Evolutionary conservation across 2,113 vertebrate species (phyloP).

Genomic region (Chloroceryle aenea): DNA sequence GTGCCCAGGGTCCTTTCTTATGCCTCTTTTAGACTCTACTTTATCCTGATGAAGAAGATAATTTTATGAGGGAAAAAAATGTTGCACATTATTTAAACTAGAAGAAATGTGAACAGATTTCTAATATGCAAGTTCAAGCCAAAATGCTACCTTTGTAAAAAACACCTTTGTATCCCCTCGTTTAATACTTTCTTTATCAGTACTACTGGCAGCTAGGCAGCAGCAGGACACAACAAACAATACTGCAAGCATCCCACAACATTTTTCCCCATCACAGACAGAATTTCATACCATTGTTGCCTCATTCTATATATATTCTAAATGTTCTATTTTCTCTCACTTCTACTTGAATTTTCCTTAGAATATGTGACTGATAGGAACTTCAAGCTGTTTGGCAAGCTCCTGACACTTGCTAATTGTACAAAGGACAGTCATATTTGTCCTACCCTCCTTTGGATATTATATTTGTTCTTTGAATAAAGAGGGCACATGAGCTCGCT

Average conservation of each 20-base stretch:
- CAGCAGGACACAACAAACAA: not conserved
- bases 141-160: not conserved
- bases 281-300: not conserved
- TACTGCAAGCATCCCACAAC: not conserved
- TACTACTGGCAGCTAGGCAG: not conserved
- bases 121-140: not conserved
- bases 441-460: not conserved
- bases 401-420: not conserved
- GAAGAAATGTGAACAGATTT: not conserved
- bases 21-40: not conserved
- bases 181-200: not conserved
- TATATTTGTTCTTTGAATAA: not conserved
- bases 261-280: not conserved
- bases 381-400: not conserved
- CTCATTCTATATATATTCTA: not conserved
- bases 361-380: not conserved
- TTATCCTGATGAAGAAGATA: not conserved
- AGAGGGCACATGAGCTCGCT: not conserved
- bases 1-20: not conserved
- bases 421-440: not conserved
- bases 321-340: not conserved
- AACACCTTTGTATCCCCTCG: not conserved
- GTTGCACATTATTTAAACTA: not conserved
- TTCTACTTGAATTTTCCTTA: not conserved
- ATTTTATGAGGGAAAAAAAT: not conserved